These are phyloP conservation scores for Promerops cafer DNA, from an alignment of 2,113 vertebrate species.

Conservation along the genomic window DNA sequence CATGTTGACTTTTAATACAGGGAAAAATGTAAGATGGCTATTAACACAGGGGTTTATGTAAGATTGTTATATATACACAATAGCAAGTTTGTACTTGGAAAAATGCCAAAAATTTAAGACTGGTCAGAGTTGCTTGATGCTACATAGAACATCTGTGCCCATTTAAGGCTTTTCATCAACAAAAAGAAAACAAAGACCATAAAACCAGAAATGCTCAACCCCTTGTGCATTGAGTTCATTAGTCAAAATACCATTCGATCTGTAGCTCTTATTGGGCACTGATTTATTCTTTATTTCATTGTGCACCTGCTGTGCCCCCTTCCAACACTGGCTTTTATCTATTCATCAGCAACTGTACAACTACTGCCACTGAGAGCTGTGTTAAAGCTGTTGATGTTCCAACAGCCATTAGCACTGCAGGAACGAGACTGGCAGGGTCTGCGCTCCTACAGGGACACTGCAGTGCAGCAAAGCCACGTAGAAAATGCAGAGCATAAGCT, in stretches of 20 bases:
- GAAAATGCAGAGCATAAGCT: background rate
- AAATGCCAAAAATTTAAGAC: background rate
- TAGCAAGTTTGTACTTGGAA: background rate
- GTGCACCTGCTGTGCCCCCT: background rate
- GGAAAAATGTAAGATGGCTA: background rate
- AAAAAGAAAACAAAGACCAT: background rate
- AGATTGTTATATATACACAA: background rate
- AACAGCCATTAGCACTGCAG: conserved; percentile 9
- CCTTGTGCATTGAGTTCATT: background rate
- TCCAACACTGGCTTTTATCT: background rate
- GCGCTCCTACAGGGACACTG: background rate
- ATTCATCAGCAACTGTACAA: background rate
- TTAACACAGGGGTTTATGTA: background rate
- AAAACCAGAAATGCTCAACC: background rate
- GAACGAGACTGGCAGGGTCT: background rate
- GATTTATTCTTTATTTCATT: background rate
- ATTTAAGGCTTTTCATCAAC: background rate
- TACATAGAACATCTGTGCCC: background rate
- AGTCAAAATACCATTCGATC: background rate
- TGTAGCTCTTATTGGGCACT: background rate
- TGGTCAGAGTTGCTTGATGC: background rate
- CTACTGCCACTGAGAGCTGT: background rate
- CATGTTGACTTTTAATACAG: background rate
- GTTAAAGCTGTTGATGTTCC: background rate
- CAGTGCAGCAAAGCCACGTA: background rate